These are phyloP conservation scores for Branchipolynoe longqiensis DNA, from an alignment of 2,888 invertebrate genomes.

Conservation along the genomic window DNA sequence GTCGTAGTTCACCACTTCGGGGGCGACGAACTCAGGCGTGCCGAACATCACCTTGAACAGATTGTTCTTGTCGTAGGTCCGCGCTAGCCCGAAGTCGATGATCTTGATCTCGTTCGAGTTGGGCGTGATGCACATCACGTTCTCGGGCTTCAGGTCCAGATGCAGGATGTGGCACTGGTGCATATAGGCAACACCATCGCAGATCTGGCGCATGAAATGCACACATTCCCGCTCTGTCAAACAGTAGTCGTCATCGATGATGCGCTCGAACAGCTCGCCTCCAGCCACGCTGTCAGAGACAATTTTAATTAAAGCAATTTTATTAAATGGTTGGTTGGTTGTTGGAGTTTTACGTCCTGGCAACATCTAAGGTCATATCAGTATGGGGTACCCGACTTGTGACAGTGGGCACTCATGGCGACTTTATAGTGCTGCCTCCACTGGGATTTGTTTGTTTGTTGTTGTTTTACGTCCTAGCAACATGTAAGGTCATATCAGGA, in stretches of 20 bases:
- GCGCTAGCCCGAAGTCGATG: conserved; percentile 98
- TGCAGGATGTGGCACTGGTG: conserved; percentile 97
- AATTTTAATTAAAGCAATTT: too few species aligned
- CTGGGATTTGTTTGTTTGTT: too few species aligned
- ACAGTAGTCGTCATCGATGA: conserved; percentile 98
- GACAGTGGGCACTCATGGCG: too few species aligned
- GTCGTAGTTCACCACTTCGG: conserved; percentile 81
- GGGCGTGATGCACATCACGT: conserved; percentile 96
- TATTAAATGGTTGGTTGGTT: too few species aligned
- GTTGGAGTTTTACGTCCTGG: too few species aligned
- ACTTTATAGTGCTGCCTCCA: too few species aligned
- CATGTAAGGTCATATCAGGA: too few species aligned
- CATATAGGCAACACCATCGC: conserved; percentile 97
- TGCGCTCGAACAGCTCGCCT: conserved; percentile 98
- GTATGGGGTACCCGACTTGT: too few species aligned
- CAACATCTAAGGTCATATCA: too few species aligned
- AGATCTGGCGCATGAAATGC: conserved; percentile 98
- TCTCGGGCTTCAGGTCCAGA: conserved; percentile 99
- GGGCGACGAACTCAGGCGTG: conserved; percentile 82
- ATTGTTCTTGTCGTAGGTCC: conserved; percentile 94
- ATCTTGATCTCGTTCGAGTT: conserved; percentile 98
- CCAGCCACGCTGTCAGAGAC: conserved; percentile 94
- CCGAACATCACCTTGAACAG: conserved; percentile 85
- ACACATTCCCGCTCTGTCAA: conserved; percentile 97
- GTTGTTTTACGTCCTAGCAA: too few species aligned